These are phyloP conservation scores for Planococcus citri DNA, from an alignment of 1,140 invertebrate genomes.

Conservation along the genomic window DNA sequence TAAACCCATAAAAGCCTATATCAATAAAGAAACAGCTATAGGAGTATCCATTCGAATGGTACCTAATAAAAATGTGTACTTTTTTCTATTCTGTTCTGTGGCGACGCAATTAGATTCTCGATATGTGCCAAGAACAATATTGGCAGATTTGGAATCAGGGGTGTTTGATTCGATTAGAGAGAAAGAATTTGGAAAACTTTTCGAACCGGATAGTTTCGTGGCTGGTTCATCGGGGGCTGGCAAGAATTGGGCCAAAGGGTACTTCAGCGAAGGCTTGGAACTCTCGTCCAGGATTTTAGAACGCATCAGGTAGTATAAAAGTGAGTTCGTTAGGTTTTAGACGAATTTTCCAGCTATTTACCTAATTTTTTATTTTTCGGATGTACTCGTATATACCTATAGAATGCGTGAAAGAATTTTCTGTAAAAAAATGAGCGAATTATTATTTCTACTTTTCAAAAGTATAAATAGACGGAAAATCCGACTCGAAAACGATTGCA, in stretches of 20 bases:
- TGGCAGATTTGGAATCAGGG: conserved; percentile 37
- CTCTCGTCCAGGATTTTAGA: conserved; percentile 56
- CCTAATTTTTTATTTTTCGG: too few species aligned
- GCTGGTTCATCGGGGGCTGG: conserved; percentile 75
- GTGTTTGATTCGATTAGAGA: conserved; percentile 35
- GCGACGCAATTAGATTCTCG: neutral
- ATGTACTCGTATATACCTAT: too few species aligned
- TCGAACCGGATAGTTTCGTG: conserved; percentile 62
- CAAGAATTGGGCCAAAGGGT: conserved; percentile 76
- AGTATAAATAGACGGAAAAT: too few species aligned
- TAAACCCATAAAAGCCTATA: neutral
- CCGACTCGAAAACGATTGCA: too few species aligned
- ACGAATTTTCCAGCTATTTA: too few species aligned
- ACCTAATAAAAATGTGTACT: neutral
- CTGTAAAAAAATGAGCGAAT: too few species aligned
- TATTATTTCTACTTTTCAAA: too few species aligned
- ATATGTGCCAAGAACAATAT: conserved; percentile 42
- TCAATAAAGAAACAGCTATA: neutral
- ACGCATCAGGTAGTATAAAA: conserved; percentile 22
- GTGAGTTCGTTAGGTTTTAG: too few species aligned
- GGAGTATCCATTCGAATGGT: neutral
- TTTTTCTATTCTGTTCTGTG: too few species aligned
- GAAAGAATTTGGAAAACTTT: conserved; percentile 58
- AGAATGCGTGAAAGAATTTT: too few species aligned
- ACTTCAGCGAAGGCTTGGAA: conserved; percentile 69